phyloP scores from a whole-genome alignment of 2,113 vertebrate genomes.

The Meriones unguiculatus region DNA sequence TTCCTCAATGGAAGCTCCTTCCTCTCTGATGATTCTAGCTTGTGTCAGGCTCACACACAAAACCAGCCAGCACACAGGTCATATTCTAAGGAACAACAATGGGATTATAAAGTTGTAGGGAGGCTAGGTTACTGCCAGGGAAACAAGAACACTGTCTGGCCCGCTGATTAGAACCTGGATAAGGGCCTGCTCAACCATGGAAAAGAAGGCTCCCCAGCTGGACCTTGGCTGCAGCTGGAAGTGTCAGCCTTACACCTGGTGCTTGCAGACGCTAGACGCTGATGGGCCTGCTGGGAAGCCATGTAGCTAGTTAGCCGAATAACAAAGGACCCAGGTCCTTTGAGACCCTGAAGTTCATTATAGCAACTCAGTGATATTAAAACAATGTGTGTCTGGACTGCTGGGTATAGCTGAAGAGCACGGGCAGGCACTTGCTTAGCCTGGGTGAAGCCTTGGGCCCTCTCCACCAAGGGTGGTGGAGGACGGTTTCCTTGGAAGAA shows the following conservation, averaged over 20 bases:
- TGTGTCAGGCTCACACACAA: background rate
- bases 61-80: background rate
- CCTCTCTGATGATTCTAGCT: background rate
- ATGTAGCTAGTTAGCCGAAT: background rate
- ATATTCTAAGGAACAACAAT: background rate
- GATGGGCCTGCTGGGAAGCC: background rate
- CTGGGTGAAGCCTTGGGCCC: background rate
- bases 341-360: background rate
- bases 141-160: background rate
- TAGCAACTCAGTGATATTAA: background rate
- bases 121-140: background rate
- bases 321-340: background rate
- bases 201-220: background rate
- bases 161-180: background rate
- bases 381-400: background rate
- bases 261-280: too few relatives aligned
- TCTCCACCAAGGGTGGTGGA: background rate
- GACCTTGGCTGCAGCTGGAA: background rate
- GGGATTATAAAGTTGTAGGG: background rate
- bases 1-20: too few relatives aligned
- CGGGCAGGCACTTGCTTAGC: background rate
- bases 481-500: constrained; percentile 81
- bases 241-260: background rate
- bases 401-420: background rate
- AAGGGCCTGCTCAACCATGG: background rate